Evolutionary conservation across 2,888 invertebrate genomes (phyloP).

Genomic region (Gastrophysa polygoni): DNA sequence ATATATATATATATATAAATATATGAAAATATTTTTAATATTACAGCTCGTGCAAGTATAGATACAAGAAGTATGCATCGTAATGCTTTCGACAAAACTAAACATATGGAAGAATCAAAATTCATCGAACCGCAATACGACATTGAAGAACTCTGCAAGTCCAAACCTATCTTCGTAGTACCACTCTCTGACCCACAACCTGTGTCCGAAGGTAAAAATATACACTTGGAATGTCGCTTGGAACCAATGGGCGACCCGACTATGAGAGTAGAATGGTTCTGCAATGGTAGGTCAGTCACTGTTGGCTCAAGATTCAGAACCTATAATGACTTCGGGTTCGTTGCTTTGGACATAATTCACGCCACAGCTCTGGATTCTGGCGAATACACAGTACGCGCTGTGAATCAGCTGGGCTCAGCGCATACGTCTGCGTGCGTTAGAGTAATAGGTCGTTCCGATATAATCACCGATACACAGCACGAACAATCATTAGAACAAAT

Average conservation of each 20-base stretch:
- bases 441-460: conserved; percentile 80
- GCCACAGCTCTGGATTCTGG: conserved; percentile 94
- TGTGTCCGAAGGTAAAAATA: conserved; percentile 85
- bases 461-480: conserved; percentile 88
- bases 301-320: conserved; percentile 92
- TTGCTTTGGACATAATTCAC: conserved; percentile 93
- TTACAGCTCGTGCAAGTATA: conserved; percentile 82
- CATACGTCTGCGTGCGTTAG: conserved; percentile 90
- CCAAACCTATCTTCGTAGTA: conserved; percentile 92
- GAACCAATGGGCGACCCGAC: conserved; percentile 97
- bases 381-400: conserved; percentile 92
- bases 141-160: conserved; percentile 91
- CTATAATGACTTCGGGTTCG: conserved; percentile 96
- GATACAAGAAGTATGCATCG: conserved; percentile 92
- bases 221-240: conserved; percentile 88
- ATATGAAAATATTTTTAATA: background rate
- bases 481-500: conserved; percentile 93
- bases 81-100: conserved; percentile 84
- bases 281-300: conserved; percentile 87
- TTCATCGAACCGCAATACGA: conserved; percentile 88
- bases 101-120: conserved; percentile 82
- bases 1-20: too few relatives aligned
- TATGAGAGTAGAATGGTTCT: conserved; percentile 95
- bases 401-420: conserved; percentile 91
- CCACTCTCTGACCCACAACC: conserved; percentile 87